These are phyloP conservation scores for Apistogramma diplotaenia DNA, from an alignment of 2,113 vertebrate species.

Conservation along the genomic window DNA sequence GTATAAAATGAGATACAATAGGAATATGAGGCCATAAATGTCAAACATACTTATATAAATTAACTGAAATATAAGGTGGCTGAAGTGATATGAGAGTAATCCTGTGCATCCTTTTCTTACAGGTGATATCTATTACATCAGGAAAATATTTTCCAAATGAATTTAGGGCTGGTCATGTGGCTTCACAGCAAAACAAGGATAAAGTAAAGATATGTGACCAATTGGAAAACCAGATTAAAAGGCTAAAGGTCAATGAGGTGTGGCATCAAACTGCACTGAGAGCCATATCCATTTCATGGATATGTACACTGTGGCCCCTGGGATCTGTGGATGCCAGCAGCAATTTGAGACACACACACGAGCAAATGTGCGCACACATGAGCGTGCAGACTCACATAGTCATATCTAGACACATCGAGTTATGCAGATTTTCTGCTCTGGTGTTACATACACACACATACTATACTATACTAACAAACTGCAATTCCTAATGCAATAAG, in stretches of 20 bases:
- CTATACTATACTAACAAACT: neutral
- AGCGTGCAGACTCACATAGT: neutral
- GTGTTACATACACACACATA: neutral
- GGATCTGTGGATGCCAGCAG: slow-evolving; percentile 52
- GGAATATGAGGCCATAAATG: neutral
- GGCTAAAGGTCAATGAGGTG: slow-evolving; percentile 68
- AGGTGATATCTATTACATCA: slow-evolving; percentile 2
- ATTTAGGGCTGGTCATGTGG: neutral
- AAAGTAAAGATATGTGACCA: slow-evolving; percentile 58
- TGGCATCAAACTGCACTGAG: slow-evolving; percentile 61
- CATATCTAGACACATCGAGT: neutral
- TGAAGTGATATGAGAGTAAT: neutral
- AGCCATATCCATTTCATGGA: slow-evolving; percentile 63
- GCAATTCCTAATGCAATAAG: slow-evolving; percentile 20
- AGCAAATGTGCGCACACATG: neutral
- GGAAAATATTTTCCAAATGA: slow-evolving; percentile 43
- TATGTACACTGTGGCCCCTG: slow-evolving; percentile 23
- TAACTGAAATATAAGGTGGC: neutral
- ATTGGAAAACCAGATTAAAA: slow-evolving; percentile 68
- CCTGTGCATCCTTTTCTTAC: neutral
- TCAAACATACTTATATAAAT: neutral
- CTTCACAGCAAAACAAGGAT: slow-evolving; percentile 22
- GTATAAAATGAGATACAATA: neutral
- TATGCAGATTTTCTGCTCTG: slow-evolving; percentile 10
- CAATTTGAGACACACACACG: slow-evolving; percentile 54